Evolutionary conservation across 2,797 vertebrate species (phyloP).

Genomic region (Cichlasoma orientale): DNA sequence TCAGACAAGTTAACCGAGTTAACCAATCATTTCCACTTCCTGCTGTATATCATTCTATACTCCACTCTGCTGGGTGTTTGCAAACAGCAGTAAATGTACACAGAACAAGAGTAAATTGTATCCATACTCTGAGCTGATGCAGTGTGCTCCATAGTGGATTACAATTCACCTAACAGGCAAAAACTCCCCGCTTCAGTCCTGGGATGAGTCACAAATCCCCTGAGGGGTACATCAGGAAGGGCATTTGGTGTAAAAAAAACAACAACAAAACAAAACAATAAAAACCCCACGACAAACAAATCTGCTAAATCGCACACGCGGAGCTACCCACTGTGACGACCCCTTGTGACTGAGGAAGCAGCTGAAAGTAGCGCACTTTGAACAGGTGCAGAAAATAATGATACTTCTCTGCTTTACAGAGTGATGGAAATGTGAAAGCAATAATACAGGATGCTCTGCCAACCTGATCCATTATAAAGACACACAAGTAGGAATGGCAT

Average conservation of each 20-base stretch:
- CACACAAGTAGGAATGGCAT: not conserved
- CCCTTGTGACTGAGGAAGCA: too few relatives aligned
- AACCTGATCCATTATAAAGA: not conserved
- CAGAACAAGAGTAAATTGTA: too few relatives aligned
- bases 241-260: too few relatives aligned
- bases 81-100: not conserved
- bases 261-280: too few relatives aligned
- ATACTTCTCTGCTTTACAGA: slow-evolving; percentile 36
- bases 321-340: not conserved
- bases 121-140: not conserved
- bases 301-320: not conserved
- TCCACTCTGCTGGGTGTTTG: not conserved
- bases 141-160: not conserved
- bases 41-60: not conserved
- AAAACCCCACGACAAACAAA: not conserved
- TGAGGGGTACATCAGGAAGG: not conserved
- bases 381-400: slow-evolving; percentile 10
- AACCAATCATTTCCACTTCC: too few relatives aligned
- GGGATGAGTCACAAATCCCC: not conserved
- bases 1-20: too few relatives aligned
- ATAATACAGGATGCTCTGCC: slow-evolving; percentile 10
- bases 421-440: slow-evolving; percentile 30
- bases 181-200: too few relatives aligned
- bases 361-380: too few relatives aligned
- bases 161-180: not conserved